Base-by-base conservation (phyloP, 2,797 vertebrate species). In the Aeoliscus strigatus region DNA sequence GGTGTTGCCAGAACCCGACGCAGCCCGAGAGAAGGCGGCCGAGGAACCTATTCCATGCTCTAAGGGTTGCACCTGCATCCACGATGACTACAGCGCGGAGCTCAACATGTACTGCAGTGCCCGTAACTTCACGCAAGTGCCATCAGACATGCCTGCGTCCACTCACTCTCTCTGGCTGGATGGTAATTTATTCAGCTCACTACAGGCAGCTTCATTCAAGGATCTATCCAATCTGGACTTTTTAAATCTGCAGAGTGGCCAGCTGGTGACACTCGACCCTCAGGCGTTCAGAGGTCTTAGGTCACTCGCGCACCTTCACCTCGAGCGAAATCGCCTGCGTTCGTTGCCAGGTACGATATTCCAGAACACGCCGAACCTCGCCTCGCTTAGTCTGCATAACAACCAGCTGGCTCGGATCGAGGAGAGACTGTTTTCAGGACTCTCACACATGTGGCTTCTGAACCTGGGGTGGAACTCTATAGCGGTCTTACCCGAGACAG, bases 401-500 rank as follows among this genome's bases (percentile, higher is more conserved):
- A 99, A 99, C 73, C 86, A 86, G 48, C 83, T 99, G 12, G 60
- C 72, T 43, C 89, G 92, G 25, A 82, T 97, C 18, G 96, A 97
- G n/a, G 93, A 93, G 17, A 89, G 81, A 34, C 76, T 93, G 7
- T 96, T 99, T 2, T 82, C 81, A 0, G 93, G 94, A 42, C 93
- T 99, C 26, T 84, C 87, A 4, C 83, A 91, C 36, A 89, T 97
- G 81, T 98, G 94, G 95, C 87, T 91, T 36, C 89, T 99, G 21
- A 95, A 98, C 44, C 80, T 99, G 0, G 95, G 94, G 5, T 95
- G 94, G 93, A 99, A 99, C 59, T 88, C 85, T 0, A 69, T 99
- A 13, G 87, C 87, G 4, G 91, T 94, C 23, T 77, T 99, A 24
- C 96, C 96, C 0, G 93, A 97, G 52, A 83, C 70, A 0, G 75